Evolutionary conservation across 2,113 vertebrate species (phyloP).

Genomic region (Morone chrysops): DNA sequence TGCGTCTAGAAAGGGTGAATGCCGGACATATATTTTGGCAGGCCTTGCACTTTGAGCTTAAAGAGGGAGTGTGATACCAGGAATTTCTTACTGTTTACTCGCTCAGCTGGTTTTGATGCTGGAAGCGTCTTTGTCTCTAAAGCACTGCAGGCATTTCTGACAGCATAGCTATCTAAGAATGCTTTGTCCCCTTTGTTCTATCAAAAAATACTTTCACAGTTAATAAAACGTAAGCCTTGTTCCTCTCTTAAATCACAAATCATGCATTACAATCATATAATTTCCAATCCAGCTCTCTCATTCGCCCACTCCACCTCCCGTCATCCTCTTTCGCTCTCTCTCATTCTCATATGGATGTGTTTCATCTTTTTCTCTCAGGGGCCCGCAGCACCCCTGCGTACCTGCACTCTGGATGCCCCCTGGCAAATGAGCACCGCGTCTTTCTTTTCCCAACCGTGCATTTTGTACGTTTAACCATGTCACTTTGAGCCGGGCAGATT

Average conservation of each 20-base stretch:
- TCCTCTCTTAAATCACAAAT: conserved; percentile 48
- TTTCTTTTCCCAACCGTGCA: conserved; percentile 77
- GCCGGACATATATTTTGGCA: conserved; percentile 65
- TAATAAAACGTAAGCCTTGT: conserved; percentile 45
- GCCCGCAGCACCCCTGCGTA: conserved; percentile 66
- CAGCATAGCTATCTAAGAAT: conserved; percentile 73
- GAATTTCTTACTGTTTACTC: conserved; percentile 81
- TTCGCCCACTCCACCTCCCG: conserved; percentile 24
- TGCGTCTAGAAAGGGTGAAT: conserved; percentile 38
- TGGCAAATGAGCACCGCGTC: conserved; percentile 78
- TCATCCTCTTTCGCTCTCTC: conserved; percentile 25
- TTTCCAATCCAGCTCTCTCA: conserved; percentile 35
- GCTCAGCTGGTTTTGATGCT: conserved; percentile 84
- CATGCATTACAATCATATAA: conserved; percentile 37
- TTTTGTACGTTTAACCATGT: conserved; percentile 83
- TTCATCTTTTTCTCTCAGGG: conserved; percentile 71
- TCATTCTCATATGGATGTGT: conserved; percentile 57
- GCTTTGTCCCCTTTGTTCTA: conserved; percentile 54
- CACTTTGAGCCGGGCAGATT: conserved; percentile 83
- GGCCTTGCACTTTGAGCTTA: conserved; percentile 42
- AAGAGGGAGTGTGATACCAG: conserved; percentile 59
- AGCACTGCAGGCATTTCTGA: conserved; percentile 83
- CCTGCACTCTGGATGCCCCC: conserved; percentile 80
- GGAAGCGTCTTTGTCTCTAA: conserved; percentile 67
- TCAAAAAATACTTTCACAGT: conserved; percentile 36